Base-by-base conservation (phyloP, 2,113 vertebrate genomes). In the Panthera tigris region DNA sequence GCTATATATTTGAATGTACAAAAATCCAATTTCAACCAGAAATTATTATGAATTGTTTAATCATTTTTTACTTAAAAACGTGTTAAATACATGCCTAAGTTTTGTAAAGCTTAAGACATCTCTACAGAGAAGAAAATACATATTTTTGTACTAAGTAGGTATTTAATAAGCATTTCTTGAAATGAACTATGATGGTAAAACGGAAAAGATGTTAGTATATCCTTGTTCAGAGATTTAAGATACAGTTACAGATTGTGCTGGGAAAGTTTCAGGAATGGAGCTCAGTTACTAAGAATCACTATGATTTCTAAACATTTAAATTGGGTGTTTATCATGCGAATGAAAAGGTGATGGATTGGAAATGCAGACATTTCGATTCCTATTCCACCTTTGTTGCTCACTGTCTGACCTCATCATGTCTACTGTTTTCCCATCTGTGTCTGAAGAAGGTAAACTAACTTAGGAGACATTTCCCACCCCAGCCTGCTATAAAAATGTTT, bases 301-400 rank as follows among this genome's bases (percentile, higher is more conserved):
- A 63, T 97, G 65, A 94, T 92, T 84, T 94, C 55, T 92, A 33
- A 94, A 57, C 29, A 66, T 79, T 7, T 83, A 87, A 95, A 5
- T 52, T 76, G 27, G 39, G 36, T 45, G 33, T 93, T 94, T 92
- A 68, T 55, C 65, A 81, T 88, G 5, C 61, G 65, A 93, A 61
- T 83, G 63, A 91, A 94, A 92, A 87, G 27, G 83, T 41, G 33
- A 48, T 69, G 57, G 10, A 31, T 73, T 86, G 15, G 41, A 15
- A 50, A 82, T 71, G 4, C 39, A 94, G 39, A 78, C 61, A 69
- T 88, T 89, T 83, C 11, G 45, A 74, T 95, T 90, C 84, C 15
- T 92, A 6, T 84, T 92, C 41, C 39, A 52, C 39, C 18, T 94
- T 79, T 63, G 41, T 78, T 87, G 29, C 69, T 94, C 81, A 66